Evolutionary conservation across 2,113 vertebrate genomes (phyloP).

Genomic region (Zapornia atra): DNA sequence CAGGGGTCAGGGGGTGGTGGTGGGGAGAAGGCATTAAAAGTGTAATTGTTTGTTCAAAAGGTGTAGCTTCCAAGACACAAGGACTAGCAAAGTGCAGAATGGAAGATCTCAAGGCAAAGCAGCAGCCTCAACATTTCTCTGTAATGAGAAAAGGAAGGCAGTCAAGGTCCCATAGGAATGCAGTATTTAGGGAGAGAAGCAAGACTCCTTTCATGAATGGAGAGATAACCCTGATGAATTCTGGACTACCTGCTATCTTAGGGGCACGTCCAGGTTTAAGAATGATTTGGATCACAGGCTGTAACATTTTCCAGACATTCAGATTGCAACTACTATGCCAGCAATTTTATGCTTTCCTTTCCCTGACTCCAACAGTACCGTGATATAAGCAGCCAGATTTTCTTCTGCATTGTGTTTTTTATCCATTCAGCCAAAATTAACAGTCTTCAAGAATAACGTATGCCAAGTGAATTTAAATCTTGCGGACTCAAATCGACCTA

Average conservation of each 20-base stretch:
- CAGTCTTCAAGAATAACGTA: slow-evolving; percentile 53
- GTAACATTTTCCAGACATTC: slow-evolving; percentile 57
- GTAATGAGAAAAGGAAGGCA: not conserved
- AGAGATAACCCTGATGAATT: not conserved
- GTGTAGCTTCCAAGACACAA: not conserved
- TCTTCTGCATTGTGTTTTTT: slow-evolving; percentile 68
- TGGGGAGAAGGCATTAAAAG: not conserved
- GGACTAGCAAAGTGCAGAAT: not conserved
- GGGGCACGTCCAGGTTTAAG: not conserved
- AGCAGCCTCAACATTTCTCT: not conserved
- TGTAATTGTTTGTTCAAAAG: not conserved
- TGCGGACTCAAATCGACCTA: slow-evolving; percentile 66
- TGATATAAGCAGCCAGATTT: slow-evolving; percentile 61
- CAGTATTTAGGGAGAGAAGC: not conserved
- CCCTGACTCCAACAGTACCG: slow-evolving; percentile 36
- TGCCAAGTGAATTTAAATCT: slow-evolving; percentile 70
- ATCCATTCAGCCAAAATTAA: slow-evolving; percentile 71
- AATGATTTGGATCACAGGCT: slow-evolving; percentile 35
- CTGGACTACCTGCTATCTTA: slow-evolving; percentile 37
- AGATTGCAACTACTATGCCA: slow-evolving; percentile 45
- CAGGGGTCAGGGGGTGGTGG: not conserved
- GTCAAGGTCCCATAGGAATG: not conserved
- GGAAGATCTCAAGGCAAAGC: slow-evolving; percentile 1
- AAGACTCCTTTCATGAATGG: not conserved
- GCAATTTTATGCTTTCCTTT: slow-evolving; percentile 61